Evolutionary conservation across 2,888 invertebrate species (phyloP).

Genomic region (Dendrolimus houi): DNA sequence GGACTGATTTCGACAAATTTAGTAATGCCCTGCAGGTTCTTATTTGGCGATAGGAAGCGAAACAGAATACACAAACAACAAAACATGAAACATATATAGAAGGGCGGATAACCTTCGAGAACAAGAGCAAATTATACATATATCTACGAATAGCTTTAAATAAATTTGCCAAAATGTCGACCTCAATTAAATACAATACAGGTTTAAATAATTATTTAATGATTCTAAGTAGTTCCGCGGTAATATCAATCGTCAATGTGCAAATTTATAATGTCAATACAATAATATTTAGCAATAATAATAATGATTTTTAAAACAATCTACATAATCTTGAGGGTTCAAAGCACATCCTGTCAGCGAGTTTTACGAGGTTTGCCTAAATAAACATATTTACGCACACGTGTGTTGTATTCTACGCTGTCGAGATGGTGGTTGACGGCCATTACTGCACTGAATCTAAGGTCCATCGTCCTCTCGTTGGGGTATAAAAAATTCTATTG

Average conservation of each 20-base stretch:
- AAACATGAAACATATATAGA: slow-evolving; percentile 1
- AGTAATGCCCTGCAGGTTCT: slow-evolving; percentile 37
- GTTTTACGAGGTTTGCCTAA: slow-evolving; percentile 68
- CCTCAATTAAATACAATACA: slow-evolving; percentile 6
- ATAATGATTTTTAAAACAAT: slow-evolving; percentile 39
- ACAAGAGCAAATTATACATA: slow-evolving; percentile 3
- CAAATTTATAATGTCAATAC: slow-evolving; percentile 3
- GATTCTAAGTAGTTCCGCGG: not conserved
- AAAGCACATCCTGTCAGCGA: slow-evolving; percentile 64
- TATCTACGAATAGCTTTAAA: slow-evolving; percentile 1
- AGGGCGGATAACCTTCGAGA: slow-evolving; percentile 6
- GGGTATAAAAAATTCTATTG: slow-evolving; percentile 34
- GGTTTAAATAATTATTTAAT: not conserved
- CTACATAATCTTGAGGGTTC: slow-evolving; percentile 66
- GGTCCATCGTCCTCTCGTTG: slow-evolving; percentile 34
- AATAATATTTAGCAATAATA: slow-evolving; percentile 13
- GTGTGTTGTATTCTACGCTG: slow-evolving; percentile 23
- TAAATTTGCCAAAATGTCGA: slow-evolving; percentile 8
- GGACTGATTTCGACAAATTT: slow-evolving; percentile 47
- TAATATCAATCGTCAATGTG: not conserved
- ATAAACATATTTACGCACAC: slow-evolving; percentile 63
- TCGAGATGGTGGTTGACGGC: too few species aligned
- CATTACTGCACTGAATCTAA: slow-evolving; percentile 29
- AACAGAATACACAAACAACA: slow-evolving; percentile 7
- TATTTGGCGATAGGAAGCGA: slow-evolving; percentile 26